phyloP scores from a whole-genome alignment of 2,797 vertebrate genomes.

The Cyprinodon diabolis region DNA sequence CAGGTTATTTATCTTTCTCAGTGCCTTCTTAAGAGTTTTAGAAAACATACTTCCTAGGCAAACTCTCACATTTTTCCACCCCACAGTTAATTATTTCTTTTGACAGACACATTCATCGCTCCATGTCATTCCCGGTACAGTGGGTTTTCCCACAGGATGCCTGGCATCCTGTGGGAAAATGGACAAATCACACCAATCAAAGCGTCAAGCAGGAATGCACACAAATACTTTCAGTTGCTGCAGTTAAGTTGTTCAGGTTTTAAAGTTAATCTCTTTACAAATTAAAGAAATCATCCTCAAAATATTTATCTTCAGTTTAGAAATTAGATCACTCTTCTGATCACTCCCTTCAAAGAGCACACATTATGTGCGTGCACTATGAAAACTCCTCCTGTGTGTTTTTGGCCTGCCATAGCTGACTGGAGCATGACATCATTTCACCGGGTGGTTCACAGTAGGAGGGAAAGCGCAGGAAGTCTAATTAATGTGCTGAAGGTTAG shows the following conservation, averaged over 20 bases:
- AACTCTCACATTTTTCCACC: not conserved
- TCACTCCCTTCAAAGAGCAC: not conserved
- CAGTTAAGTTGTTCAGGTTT: not conserved
- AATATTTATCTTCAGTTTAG: constrained; percentile 5
- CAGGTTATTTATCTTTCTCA: not conserved
- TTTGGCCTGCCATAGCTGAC: constrained; percentile 26
- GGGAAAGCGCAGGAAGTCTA: constrained; percentile 11
- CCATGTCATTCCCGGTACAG: not conserved
- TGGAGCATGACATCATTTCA: constrained; percentile 49
- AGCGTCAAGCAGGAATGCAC: constrained; percentile 17
- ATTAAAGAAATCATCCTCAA: not conserved
- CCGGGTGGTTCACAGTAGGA: constrained; percentile 18
- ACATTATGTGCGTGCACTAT: not conserved
- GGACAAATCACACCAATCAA: constrained; percentile 30
- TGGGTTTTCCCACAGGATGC: constrained; percentile 38
- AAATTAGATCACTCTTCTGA: constrained; percentile 12
- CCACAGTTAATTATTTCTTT: not conserved
- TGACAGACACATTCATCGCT: not conserved
- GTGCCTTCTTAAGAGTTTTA: not conserved
- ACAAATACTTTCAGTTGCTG: constrained; percentile 9
- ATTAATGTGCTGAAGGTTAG: constrained; percentile 9
- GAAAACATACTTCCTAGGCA: not conserved
- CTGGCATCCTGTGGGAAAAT: constrained; percentile 32
- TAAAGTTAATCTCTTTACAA: not conserved
- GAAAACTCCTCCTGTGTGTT: constrained; percentile 11